A percentile compares a stretch with the other conserved stretches of the same genome.
Conservation (phyloP, 2,797 vertebrate species). For the Lutjanus campechanus region DNA sequence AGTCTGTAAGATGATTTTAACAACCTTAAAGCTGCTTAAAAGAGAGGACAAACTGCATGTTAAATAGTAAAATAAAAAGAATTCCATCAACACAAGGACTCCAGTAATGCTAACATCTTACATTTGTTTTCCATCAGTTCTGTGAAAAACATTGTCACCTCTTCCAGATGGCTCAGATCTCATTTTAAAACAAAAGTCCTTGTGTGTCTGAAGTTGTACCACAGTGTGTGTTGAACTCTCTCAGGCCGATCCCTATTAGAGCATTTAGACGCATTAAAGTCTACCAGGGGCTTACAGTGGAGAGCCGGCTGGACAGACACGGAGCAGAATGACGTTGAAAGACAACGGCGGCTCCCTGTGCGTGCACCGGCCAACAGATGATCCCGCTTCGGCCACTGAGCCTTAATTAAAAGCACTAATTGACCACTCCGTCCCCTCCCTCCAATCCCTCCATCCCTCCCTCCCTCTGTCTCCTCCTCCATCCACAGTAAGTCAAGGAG, state of each 20-base stretch:
- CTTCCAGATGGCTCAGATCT: conserved; percentile 39
- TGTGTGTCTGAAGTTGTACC: conserved; percentile 6
- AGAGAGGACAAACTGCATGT: neutral
- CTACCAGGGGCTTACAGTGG: conserved; percentile 53
- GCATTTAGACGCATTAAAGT: conserved; percentile 69
- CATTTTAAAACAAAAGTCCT: conserved; percentile 38
- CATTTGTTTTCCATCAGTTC: conserved; percentile 5
- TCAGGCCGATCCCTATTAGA: conserved; percentile 58
- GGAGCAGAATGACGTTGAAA: conserved; percentile 55
- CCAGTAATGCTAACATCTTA: neutral
- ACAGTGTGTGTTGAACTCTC: conserved; percentile 38
- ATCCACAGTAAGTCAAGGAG: conserved; percentile 98
- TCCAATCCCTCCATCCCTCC: conserved; percentile 68
- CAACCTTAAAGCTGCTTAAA: neutral
- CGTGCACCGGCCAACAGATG: conserved; percentile 81
- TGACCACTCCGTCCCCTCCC: conserved; percentile 83
- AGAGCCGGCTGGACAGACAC: conserved; percentile 34
- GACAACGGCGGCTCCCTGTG: conserved; percentile 69
- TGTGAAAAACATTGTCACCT: conserved; percentile 17
- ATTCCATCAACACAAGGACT: neutral
- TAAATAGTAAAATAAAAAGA: neutral
- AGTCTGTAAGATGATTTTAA: neutral
- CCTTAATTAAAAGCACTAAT: conserved; percentile 90
- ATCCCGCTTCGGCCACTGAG: conserved; percentile 82
- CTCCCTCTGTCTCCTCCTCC: conserved; percentile 69